Conservation (phyloP, 2,888 invertebrate species). For the Epinotia demarniana region DNA sequence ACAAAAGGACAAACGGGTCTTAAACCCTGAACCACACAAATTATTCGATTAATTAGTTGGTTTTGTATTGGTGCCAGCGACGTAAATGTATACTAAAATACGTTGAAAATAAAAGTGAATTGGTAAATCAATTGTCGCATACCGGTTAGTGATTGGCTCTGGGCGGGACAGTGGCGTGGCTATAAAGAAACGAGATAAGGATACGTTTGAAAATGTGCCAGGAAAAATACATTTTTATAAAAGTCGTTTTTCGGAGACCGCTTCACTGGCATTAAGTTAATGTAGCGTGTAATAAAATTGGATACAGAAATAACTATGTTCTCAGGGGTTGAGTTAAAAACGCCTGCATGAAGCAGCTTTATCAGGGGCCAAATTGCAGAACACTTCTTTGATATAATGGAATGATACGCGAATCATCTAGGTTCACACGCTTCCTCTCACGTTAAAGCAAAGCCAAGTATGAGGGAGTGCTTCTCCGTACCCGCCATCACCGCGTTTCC, state of each 20-base stretch:
- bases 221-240: conserved; percentile 62
- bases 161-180: conserved; percentile 48
- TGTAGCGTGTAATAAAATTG: conserved; percentile 63
- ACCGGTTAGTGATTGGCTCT: conserved; percentile 36
- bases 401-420: background rate
- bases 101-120: conserved; percentile 21
- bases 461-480: too few relatives aligned
- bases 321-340: conserved; percentile 51
- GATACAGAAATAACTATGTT: conserved; percentile 64
- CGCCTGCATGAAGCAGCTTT: conserved; percentile 17
- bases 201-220: conserved; percentile 75
- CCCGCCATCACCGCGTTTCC: too few relatives aligned
- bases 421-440: background rate
- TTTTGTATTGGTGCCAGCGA: conserved; percentile 14
- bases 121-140: conserved; percentile 9
- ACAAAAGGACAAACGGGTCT: background rate
- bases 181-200: conserved; percentile 62
- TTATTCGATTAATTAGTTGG: conserved; percentile 12
- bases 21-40: background rate
- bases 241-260: conserved; percentile 65
- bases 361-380: background rate
- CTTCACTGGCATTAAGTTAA: conserved; percentile 72
- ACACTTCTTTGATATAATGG: background rate
- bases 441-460: too few relatives aligned
- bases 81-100: background rate